Base-by-base conservation (phyloP, 2,113 vertebrate genomes). In the Thunnus maccoyii region DNA sequence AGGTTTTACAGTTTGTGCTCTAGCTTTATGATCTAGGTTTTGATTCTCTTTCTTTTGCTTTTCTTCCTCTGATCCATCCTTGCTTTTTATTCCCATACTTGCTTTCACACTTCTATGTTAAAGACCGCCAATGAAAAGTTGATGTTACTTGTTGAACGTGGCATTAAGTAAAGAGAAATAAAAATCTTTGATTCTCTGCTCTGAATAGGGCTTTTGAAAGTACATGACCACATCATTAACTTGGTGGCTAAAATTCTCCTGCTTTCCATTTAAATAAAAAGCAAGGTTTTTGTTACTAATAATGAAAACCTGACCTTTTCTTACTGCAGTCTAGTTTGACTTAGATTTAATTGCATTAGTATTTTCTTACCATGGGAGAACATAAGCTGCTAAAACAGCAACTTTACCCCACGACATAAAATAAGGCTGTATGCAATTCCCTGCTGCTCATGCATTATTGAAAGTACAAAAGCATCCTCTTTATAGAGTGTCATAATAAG, bases 401-500 rank as follows among this genome's bases (percentile, higher is more conserved):
- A 75, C 84, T 92, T 54, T 72, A 62, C 82, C 60, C 86, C 84
- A 82, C 83, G 91, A 88, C 89, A 88, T 85, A 84, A 90, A 93
- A 89, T 89, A 85, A 88, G 76, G 60, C 86, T 77, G 78, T 76
- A 74, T 58, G 72, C 86, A 88, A 89, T 94, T 91, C 89, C 89
- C 84, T 52, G 82, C 87, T 83, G 86, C 84, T 82, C 76, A 87
- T 90, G 89, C 90, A 92, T 94, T 94, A 94, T 94, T 94, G 80
- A 91, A 85, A 90, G 78, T 89, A 93, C 87, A 94, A 92, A 93
- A 88, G 80, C 87, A 85, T 93, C 87, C 80, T 90, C 90, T 90
- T 93, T 92, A 80, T 85, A 88, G 86, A 88, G 91, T 93, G 93
- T 94, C 91, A 93, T 94, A 92, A 92, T 94, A 94, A 94, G 88